A percentile compares a stretch with the other conserved stretches of the same genome.
These are phyloP conservation scores for Ostrea edulis DNA, from an alignment of 1,140 invertebrate species.

Conservation along the genomic window DNA sequence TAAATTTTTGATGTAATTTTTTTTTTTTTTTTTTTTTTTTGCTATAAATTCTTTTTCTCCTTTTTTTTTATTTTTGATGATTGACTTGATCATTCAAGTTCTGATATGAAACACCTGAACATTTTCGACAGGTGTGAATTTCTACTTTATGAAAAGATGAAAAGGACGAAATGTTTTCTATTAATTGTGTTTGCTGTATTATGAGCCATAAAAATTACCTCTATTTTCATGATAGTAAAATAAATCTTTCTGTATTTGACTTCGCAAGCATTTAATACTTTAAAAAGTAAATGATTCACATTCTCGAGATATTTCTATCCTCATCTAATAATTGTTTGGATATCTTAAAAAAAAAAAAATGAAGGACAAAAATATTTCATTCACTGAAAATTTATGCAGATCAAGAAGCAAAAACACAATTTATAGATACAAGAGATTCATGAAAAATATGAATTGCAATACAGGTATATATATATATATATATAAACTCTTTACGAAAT, in stretches of 20 bases:
- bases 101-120: not conserved
- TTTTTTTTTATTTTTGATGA: not conserved
- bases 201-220: not conserved
- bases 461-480: not conserved
- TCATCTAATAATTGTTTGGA: not conserved
- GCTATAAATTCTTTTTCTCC: not conserved
- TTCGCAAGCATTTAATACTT: not conserved
- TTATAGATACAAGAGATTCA: not conserved
- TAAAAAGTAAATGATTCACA: not conserved
- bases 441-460: not conserved
- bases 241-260: not conserved
- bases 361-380: not conserved
- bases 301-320: not conserved
- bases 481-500: not conserved
- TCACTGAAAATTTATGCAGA: not conserved
- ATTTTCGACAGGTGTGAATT: slow-evolving; percentile 6
- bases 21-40: not conserved
- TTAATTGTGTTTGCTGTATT: not conserved
- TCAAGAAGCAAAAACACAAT: not conserved
- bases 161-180: not conserved
- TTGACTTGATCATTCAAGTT: not conserved
- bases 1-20: not conserved
- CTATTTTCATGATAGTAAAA: not conserved
- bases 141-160: not conserved
- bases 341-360: not conserved